These are phyloP conservation scores for Agonopterix arenella DNA, from an alignment of 2,888 invertebrate species.

Conservation along the genomic window DNA sequence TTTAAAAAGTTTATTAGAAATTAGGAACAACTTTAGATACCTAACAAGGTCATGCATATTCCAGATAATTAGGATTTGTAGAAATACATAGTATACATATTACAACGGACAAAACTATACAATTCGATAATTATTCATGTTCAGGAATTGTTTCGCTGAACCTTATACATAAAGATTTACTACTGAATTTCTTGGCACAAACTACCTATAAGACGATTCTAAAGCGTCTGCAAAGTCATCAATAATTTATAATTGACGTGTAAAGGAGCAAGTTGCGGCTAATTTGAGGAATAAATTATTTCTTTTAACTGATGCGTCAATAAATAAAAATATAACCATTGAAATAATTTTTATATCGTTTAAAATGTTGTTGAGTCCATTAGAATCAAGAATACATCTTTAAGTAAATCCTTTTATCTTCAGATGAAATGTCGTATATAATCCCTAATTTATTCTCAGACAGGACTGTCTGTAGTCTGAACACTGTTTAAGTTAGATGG, in stretches of 20 bases:
- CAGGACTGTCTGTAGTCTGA: conserved; percentile 38
- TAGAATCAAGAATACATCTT: conserved; percentile 8
- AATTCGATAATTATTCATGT: no score
- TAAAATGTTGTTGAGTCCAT: conserved; percentile 1
- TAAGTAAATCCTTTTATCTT: conserved; percentile 41
- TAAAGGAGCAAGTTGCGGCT: conserved; percentile 1
- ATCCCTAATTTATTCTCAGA: conserved; percentile 50
- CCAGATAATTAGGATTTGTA: no score
- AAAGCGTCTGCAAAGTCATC: conserved; percentile 5
- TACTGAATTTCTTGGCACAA: conserved; percentile 5
- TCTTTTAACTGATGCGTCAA: neutral
- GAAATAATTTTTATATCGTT: conserved; percentile 2
- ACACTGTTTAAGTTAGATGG: conserved; percentile 34
- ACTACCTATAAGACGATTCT: neutral
- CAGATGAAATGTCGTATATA: conserved; percentile 47
- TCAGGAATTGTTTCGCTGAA: neutral
- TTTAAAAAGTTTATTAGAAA: no score
- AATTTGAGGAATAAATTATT: conserved; percentile 5
- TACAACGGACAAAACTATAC: no score
- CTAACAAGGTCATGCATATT: no score
- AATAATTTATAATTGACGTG: conserved; percentile 10
- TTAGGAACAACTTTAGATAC: no score
- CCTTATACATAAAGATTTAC: neutral
- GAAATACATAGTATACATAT: no score
- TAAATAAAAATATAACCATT: neutral